These are phyloP conservation scores for Orientallactaga bullata DNA, from an alignment of 2,113 vertebrate genomes.

Conservation along the genomic window DNA sequence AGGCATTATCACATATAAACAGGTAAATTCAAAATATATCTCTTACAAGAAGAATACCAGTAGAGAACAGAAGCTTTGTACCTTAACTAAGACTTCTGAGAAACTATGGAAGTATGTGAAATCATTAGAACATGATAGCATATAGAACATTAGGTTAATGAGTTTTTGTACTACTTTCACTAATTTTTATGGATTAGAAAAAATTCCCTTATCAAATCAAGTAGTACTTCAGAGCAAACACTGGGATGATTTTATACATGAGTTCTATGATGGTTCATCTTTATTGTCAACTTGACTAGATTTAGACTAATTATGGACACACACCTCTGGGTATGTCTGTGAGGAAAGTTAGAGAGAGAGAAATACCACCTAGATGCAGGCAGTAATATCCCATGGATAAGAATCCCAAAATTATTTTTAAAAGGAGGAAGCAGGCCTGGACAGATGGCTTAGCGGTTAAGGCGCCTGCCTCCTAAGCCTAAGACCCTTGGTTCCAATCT, in stretches of 20 bases:
- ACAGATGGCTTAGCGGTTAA: too few species aligned
- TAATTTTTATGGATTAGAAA: neutral
- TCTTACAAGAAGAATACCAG: neutral
- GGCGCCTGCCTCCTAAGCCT: too few species aligned
- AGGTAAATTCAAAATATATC: constrained; percentile 31
- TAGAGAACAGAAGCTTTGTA: neutral
- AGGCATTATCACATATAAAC: neutral
- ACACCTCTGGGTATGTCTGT: too few species aligned
- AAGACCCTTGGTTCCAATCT: too few species aligned
- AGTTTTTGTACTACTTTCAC: neutral
- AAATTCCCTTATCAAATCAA: neutral
- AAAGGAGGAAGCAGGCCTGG: too few species aligned
- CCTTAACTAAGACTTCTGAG: neutral
- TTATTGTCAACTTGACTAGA: neutral
- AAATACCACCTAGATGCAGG: too few species aligned
- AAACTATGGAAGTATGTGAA: neutral
- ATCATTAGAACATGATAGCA: neutral
- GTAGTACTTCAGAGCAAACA: neutral
- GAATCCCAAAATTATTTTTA: too few species aligned
- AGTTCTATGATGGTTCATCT: neutral
- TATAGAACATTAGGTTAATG: neutral
- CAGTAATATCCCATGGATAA: neutral
- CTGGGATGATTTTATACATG: constrained; percentile 2
- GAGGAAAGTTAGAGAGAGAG: neutral
- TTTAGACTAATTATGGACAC: neutral